Percentiles rank a stretch among this genome's conserved stretches.
These are phyloP conservation scores for Drosophila paramelanica DNA, from an alignment of 2,888 invertebrate genomes.

Conservation along the genomic window DNA sequence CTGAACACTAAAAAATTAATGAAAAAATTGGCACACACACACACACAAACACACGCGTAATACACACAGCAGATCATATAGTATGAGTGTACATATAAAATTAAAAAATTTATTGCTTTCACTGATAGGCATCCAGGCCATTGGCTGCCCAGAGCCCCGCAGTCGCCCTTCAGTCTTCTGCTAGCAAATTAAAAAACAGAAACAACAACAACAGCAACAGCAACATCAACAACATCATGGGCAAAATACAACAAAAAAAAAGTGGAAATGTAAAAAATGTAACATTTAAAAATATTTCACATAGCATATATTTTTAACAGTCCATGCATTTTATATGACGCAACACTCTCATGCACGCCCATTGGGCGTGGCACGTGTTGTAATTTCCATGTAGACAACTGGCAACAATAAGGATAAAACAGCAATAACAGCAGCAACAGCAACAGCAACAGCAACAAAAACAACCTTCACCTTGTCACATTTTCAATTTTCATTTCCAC, in stretches of 20 bases:
- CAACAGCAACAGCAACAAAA: slow-evolving; percentile 36
- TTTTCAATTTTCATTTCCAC: slow-evolving; percentile 75
- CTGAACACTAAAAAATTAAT: slow-evolving; percentile 75
- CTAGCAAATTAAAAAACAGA: slow-evolving; percentile 62
- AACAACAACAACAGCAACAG: slow-evolving; percentile 27
- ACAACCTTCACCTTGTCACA: slow-evolving; percentile 68
- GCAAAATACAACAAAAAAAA: slow-evolving; percentile 4
- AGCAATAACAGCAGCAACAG: slow-evolving; percentile 33
- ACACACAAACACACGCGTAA: slow-evolving; percentile 3
- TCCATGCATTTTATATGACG: slow-evolving; percentile 73
- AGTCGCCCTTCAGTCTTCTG: slow-evolving; percentile 8
- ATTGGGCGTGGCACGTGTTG: slow-evolving; percentile 57
- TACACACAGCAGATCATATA: not conserved
- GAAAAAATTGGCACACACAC: slow-evolving; percentile 62
- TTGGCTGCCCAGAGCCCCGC: slow-evolving; percentile 43
- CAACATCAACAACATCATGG: slow-evolving; percentile 12
- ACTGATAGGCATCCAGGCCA: slow-evolving; percentile 72
- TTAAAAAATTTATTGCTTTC: slow-evolving; percentile 79
- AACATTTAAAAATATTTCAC: slow-evolving; percentile 66
- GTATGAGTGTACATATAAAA: slow-evolving; percentile 60
- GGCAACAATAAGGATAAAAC: slow-evolving; percentile 43
- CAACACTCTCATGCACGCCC: slow-evolving; percentile 13
- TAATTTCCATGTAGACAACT: slow-evolving; percentile 74
- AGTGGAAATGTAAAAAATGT: slow-evolving; percentile 27
- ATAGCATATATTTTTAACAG: slow-evolving; percentile 74